Percentiles rank a stretch among this genome's conserved stretches.
These are phyloP conservation scores for Clitarchus hookeri DNA, from an alignment of 2,888 invertebrate species.

Conservation along the genomic window DNA sequence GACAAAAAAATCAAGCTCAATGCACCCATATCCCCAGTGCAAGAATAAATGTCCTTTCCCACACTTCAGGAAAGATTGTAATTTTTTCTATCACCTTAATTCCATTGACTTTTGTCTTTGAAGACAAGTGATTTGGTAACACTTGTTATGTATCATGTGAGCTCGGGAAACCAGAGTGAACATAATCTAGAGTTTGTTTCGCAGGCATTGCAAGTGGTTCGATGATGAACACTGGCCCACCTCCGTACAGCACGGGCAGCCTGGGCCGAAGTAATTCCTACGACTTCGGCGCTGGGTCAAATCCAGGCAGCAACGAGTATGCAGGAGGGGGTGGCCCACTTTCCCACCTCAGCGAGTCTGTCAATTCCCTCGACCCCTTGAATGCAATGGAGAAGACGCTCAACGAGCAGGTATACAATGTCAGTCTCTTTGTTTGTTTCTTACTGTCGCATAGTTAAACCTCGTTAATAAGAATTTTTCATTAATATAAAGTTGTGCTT, in stretches of 20 bases:
- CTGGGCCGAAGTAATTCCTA: slow-evolving; percentile 47
- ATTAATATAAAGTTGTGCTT: too few species aligned
- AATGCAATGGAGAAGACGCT: slow-evolving; percentile 93
- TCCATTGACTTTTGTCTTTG: too few species aligned
- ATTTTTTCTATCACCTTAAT: too few species aligned
- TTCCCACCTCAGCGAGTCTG: slow-evolving; percentile 82
- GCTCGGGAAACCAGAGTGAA: background rate
- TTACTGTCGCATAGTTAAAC: too few species aligned
- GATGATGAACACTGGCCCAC: slow-evolving; percentile 70
- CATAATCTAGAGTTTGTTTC: slow-evolving; percentile 23
- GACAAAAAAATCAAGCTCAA: too few species aligned
- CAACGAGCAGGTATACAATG: slow-evolving; percentile 75
- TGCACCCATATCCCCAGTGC: too few species aligned
- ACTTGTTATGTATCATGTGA: background rate
- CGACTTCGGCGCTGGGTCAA: slow-evolving; percentile 47
- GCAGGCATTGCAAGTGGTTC: slow-evolving; percentile 79
- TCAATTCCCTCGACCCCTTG: slow-evolving; percentile 86
- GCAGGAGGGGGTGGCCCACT: slow-evolving; percentile 73
- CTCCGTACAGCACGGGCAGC: slow-evolving; percentile 53
- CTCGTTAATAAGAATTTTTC: too few species aligned
- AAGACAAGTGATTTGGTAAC: too few species aligned
- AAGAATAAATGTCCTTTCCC: too few species aligned
- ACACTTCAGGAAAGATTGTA: too few species aligned
- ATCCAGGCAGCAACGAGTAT: slow-evolving; percentile 65
- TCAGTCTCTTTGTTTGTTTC: too few species aligned